Base-by-base conservation (phyloP, 2,797 vertebrate genomes). In the Xyrichtys novacula region DNA sequence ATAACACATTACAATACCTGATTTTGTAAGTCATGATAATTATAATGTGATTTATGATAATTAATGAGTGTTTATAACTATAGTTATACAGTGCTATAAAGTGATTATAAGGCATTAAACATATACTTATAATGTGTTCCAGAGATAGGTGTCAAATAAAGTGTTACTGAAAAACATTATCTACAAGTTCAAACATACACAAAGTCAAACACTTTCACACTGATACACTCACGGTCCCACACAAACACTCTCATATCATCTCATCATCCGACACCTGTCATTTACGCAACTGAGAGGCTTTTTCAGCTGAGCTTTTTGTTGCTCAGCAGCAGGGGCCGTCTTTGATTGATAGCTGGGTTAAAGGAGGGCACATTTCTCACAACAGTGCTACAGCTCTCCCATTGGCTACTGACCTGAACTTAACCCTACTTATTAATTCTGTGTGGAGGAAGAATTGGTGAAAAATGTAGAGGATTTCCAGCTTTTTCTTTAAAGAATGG, bases 311-410 rank as follows among this genome's bases (percentile, higher is more conserved):
- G 64, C 73, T 82, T 71, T 90, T 91, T 92, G 91, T 92, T 90
- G 85, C 88, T 87, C 71, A 91, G 88, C 90, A 91, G 88, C 73
- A 82, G 80, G 83, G 75, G 72, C 55, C 83, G 49, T 19, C 55
- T 78, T 81, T 90, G 88, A 91, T 70, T 88, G 85, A 90, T 83
- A 91, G 65, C 16, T 80, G 60, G 78, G 55, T 80, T 66, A 84
- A 31, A 57, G 47, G 65, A 17, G 74, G 68, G 55, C 59, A 71
- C 52, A 66, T 63, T 65, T 84, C 53, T 83, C 74, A 65, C 48
- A 74, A 71, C 70, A 73, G 79, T 81, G 71, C 74, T 71, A 46
- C 2, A 20, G 71, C 66, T 78, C 55, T 72, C 56, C 55, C 57
- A 82, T 70, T 76, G 84, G 68, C 43, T 58, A 54, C 47, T 78